Percentiles rank a stretch among this genome's conserved stretches.
phyloP scores from a whole-genome alignment of 2,888 invertebrate genomes.

The Tribolium freemani region DNA sequence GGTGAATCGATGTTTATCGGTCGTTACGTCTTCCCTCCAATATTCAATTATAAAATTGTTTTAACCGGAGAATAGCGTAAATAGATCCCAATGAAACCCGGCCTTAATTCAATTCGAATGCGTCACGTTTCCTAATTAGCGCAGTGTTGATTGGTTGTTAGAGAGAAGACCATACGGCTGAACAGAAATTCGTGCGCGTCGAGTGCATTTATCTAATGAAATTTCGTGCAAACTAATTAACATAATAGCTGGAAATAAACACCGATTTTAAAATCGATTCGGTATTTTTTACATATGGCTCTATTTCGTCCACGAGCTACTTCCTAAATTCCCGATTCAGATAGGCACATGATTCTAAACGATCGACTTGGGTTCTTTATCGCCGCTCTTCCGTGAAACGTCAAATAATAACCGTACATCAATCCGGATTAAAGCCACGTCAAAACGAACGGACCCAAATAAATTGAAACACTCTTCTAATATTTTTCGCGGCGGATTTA shows the following conservation, averaged over 20 bases:
- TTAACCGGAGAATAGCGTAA: constrained; percentile 24
- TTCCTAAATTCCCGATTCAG: constrained; percentile 11
- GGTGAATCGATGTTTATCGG: constrained; percentile 9
- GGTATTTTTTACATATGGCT: neutral
- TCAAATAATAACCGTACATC: constrained; percentile 18
- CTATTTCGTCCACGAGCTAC: neutral
- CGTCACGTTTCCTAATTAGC: constrained; percentile 29
- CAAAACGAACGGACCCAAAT: neutral
- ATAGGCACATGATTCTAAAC: constrained; percentile 1
- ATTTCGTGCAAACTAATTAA: constrained; percentile 29
- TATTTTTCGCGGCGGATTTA: neutral
- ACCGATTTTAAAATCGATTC: neutral
- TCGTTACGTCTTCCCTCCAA: constrained; percentile 29
- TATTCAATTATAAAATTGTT: constrained; percentile 39
- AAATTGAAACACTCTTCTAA: too few relatives aligned
- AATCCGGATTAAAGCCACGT: constrained; percentile 19
- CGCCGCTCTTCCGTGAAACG: constrained; percentile 4
- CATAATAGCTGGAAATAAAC: constrained; percentile 23
- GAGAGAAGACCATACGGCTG: constrained; percentile 2
- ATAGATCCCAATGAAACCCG: constrained; percentile 28
- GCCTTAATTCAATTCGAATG: constrained; percentile 27
- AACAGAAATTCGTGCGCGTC: constrained; percentile 24
- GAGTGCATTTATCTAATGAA: constrained; percentile 29
- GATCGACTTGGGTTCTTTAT: constrained; percentile 16
- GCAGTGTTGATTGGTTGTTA: constrained; percentile 26